phyloP scores from a whole-genome alignment of 2,797 vertebrate genomes.

The Pseudomugil tenellus region DNA sequence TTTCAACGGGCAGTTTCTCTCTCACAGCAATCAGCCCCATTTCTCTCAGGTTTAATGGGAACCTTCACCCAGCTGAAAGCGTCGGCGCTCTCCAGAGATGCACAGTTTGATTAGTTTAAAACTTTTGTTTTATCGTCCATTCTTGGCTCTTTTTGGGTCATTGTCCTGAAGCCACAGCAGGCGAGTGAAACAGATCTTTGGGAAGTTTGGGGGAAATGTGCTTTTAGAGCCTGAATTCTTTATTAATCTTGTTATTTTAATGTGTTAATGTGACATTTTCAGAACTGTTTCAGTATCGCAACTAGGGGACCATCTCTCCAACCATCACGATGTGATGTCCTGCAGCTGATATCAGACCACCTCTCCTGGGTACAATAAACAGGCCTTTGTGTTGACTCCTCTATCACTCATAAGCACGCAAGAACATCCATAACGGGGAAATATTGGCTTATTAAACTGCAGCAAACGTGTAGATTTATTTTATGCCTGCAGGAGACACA shows the following conservation, averaged over 20 bases:
- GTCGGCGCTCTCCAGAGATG: conserved; percentile 2
- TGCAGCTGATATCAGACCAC: background rate
- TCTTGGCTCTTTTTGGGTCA: background rate
- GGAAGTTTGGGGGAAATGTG: too few relatives aligned
- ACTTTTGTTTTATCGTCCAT: background rate
- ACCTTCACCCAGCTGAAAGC: background rate
- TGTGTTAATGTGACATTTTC: background rate
- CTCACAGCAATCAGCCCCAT: background rate
- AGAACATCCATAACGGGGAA: background rate
- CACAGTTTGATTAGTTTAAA: background rate
- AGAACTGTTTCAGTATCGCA: background rate
- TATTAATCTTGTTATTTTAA: background rate
- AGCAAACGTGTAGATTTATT: conserved; percentile 31
- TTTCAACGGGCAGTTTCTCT: background rate
- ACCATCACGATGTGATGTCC: background rate
- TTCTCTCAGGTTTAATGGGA: conserved; percentile 1
- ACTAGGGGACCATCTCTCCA: background rate
- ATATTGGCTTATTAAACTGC: conserved; percentile 27
- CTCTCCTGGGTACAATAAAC: background rate
- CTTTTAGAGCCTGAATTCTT: background rate
- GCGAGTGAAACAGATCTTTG: background rate
- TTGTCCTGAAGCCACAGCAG: background rate
- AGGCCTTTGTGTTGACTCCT: background rate
- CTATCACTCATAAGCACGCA: background rate
- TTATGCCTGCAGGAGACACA: conserved; percentile 27